Base-by-base conservation (phyloP, 2,888 invertebrate species). In the Trypoxylon attenuatum region DNA sequence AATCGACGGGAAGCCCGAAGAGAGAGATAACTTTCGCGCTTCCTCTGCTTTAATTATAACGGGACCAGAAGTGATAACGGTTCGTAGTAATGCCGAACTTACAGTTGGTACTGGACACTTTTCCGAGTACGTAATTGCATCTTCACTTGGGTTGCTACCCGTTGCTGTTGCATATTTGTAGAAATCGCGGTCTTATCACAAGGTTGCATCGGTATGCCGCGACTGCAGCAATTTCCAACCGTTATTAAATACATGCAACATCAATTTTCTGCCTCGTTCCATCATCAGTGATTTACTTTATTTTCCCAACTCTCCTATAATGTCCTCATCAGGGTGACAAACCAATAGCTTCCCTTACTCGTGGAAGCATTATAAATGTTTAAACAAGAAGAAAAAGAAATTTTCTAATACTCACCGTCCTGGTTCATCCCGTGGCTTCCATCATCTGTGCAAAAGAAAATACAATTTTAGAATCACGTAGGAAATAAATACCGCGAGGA, bases 401-500 rank as follows among this genome's bases (percentile, higher is more conserved):
- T 56, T 22, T 6, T 41, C 52, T 6, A 47, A 27, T 46, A 84
- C 86, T 86, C 80, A 86, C 86, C 86, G 68, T 86, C 86, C 76
- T 86, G 86, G 73, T 85, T 85, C 82, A 84, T 84, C 60, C 85
- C 85, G 70, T 86, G 85, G 69, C 83, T 72, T 50, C 83, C 84
- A 69, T 86, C 86, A 81, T 85, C 85, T 85, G 73, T 62, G 68
- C 61, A 58, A 76, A 70, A 73, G 45, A 71, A 62, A 68, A 66
- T 19, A 50, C 15, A 57, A 18, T 49, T 33, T 27, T 41, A n/a
- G n/a, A n/a, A n/a, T n/a, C n/a, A n/a, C n/a, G n/a, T n/a, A n/a
- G n/a, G n/a, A n/a, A n/a, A n/a, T n/a, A n/a, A n/a, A n/a, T n/a
- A n/a, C n/a, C n/a, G n/a, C n/a, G n/a, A n/a, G n/a, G n/a, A n/a